Conservation (phyloP, 1,140 invertebrate genomes). For the Drosophila serrata region DNA sequence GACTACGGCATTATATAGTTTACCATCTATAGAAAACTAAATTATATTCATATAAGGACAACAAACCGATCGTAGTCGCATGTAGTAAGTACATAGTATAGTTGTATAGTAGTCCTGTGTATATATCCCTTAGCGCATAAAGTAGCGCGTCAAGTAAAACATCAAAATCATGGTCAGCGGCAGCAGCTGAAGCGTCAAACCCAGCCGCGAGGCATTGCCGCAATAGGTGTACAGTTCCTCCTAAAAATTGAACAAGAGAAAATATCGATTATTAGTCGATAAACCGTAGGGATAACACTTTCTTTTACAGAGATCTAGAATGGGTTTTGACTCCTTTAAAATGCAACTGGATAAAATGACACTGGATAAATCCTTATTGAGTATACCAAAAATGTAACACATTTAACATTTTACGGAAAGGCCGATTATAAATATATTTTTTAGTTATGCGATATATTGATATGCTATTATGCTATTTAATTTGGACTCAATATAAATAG, state of each 20-base stretch:
- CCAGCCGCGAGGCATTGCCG: conserved; percentile 76
- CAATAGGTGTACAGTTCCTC: conserved; percentile 80
- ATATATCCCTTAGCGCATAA: conserved; percentile 70
- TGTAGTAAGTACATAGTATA: conserved; percentile 54
- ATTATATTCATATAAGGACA: conserved; percentile 46
- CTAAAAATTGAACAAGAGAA: conserved; percentile 31
- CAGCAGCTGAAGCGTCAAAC: conserved; percentile 67
- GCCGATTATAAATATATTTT: too few relatives aligned
- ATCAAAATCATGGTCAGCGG: conserved; percentile 80
- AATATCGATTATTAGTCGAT: background rate
- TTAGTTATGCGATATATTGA: background rate
- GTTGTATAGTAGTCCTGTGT: conserved; percentile 53
- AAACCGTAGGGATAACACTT: background rate
- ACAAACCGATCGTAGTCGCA: conserved; percentile 62
- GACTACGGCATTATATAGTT: conserved; percentile 64
- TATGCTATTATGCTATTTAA: background rate
- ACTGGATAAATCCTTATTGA: too few relatives aligned
- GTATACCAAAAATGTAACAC: background rate
- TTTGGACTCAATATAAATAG: background rate
- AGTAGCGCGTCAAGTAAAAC: conserved; percentile 75
- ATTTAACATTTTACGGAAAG: background rate
- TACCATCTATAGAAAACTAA: conserved; percentile 51
- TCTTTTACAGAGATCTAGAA: background rate
- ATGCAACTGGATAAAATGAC: too few relatives aligned
- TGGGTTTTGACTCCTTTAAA: background rate